Conservation (phyloP, 1,140 invertebrate genomes). For the Parapsyche elsis region DNA sequence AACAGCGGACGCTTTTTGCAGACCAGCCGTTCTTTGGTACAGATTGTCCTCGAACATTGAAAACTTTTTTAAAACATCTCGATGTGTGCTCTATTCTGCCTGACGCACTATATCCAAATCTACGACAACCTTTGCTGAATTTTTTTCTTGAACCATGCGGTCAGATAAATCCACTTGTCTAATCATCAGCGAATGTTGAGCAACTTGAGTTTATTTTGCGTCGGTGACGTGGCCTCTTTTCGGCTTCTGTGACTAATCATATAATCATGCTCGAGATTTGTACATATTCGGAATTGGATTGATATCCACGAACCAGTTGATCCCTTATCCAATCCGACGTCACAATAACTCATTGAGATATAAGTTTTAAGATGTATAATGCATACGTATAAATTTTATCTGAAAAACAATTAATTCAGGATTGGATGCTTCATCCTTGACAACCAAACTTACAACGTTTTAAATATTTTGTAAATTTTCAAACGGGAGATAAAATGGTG, state of each 20-base stretch:
- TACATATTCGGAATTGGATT: background rate
- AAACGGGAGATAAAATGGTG: too few relatives aligned
- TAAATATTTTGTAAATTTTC: too few relatives aligned
- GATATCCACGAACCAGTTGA: too few relatives aligned
- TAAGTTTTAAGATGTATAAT: too few relatives aligned
- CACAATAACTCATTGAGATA: too few relatives aligned
- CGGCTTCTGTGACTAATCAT: background rate
- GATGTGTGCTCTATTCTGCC: background rate
- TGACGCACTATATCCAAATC: background rate
- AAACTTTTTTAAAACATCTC: background rate
- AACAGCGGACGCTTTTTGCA: slow-evolving; percentile 23
- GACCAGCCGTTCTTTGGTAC: background rate
- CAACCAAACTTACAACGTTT: too few relatives aligned
- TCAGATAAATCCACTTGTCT: slow-evolving; percentile 29
- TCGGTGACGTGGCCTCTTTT: slow-evolving; percentile 31
- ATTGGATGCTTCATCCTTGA: too few relatives aligned
- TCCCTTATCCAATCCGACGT: too few relatives aligned
- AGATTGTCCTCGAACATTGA: background rate
- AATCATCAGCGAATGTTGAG: slow-evolving; percentile 33
- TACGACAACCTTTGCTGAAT: background rate
- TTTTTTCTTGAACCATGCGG: background rate
- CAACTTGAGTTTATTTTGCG: slow-evolving; percentile 16
- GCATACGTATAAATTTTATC: too few relatives aligned
- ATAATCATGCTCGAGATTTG: background rate
- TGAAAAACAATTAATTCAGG: too few relatives aligned